Evolutionary conservation across 2,797 vertebrate genomes (phyloP).

Genomic region (Trematomus bernacchii): DNA sequence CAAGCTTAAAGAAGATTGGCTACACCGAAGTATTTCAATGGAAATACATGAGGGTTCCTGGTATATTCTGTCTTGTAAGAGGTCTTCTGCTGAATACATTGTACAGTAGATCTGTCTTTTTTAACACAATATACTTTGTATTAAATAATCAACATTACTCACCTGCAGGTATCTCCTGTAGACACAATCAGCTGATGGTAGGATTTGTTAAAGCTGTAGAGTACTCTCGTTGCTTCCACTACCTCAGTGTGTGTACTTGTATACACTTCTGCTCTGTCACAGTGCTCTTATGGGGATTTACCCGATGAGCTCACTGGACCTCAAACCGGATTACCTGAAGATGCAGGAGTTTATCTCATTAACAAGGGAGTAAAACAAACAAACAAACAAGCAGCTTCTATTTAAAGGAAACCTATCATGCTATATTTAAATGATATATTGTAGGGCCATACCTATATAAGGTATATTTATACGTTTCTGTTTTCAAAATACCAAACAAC

Average conservation of each 20-base stretch:
- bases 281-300: constrained; percentile 63
- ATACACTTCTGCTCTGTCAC: constrained; percentile 17
- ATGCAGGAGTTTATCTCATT: constrained; percentile 72
- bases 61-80: no score
- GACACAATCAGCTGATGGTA: constrained; percentile 2
- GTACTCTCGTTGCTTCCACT: constrained; percentile 14
- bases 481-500: no score
- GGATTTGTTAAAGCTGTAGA: constrained; percentile 4
- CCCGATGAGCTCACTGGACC: constrained; percentile 48
- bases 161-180: constrained; percentile 43
- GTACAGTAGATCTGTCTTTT: neutral
- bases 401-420: no score
- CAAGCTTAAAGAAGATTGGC: no score
- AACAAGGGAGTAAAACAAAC: constrained; percentile 39
- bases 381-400: constrained; percentile 28
- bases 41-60: no score
- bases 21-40: no score
- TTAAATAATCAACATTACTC: constrained; percentile 26
- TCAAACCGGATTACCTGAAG: constrained; percentile 68
- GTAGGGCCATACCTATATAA: no score
- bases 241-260: constrained; percentile 16
- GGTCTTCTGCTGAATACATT: no score
- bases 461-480: no score
- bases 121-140: neutral
- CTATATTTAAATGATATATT: no score